These are phyloP conservation scores for Barbus barbus DNA, from an alignment of 2,113 vertebrate species.

Conservation along the genomic window DNA sequence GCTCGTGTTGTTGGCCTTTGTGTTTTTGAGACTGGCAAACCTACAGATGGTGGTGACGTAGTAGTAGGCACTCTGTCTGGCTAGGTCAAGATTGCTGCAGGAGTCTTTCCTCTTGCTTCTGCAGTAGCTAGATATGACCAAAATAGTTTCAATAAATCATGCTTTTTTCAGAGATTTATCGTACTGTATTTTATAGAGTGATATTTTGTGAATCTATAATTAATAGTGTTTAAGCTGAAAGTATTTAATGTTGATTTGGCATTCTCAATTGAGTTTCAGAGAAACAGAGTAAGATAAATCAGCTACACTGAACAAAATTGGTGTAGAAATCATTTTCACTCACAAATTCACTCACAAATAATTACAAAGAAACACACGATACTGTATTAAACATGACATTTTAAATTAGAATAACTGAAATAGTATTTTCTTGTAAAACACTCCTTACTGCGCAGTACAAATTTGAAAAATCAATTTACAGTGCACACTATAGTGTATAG, in stretches of 20 bases:
- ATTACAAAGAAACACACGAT: too few species aligned
- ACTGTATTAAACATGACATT: too few species aligned
- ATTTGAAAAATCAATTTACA: too few species aligned
- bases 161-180: not conserved
- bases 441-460: too few species aligned
- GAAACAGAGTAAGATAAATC: not conserved
- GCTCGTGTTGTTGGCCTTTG: conserved; percentile 46
- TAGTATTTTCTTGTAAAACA: too few species aligned
- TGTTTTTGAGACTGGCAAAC: conserved; percentile 52
- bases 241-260: not conserved
- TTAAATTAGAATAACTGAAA: too few species aligned
- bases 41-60: conserved; percentile 59
- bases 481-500: too few species aligned
- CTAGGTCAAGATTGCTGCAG: conserved; percentile 5
- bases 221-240: not conserved
- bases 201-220: not conserved
- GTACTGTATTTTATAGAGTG: not conserved
- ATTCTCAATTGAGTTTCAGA: not conserved
- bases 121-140: not conserved
- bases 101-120: not conserved
- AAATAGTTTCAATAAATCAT: not conserved
- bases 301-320: too few species aligned
- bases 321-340: too few species aligned
- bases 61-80: conserved; percentile 23
- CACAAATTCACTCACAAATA: too few species aligned